phyloP scores from a whole-genome alignment of 1,140 invertebrate genomes.

The Drosophila tani region DNA sequence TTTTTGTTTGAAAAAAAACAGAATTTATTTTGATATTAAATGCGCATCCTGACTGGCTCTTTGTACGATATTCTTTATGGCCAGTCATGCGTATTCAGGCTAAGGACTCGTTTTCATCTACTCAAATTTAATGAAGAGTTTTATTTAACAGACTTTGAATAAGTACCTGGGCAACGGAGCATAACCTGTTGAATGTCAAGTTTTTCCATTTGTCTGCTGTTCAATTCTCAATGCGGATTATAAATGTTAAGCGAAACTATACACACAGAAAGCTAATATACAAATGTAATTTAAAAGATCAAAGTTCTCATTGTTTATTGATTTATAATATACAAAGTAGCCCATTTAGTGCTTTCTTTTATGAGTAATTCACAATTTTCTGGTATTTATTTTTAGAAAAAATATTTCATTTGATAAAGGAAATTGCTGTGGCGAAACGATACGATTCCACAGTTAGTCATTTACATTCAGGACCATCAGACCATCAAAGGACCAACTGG shows the following conservation, averaged over 20 bases:
- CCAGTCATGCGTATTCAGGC: neutral
- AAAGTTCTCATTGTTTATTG: too few relatives aligned
- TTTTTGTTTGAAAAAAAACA: neutral
- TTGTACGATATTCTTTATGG: neutral
- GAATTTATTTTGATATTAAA: neutral
- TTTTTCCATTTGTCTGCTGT: neutral
- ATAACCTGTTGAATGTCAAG: slow-evolving; percentile 23
- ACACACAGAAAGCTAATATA: neutral
- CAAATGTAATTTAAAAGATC: neutral
- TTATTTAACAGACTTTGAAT: slow-evolving; percentile 1
- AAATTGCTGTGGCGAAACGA: slow-evolving; percentile 4
- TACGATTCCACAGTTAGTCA: slow-evolving; percentile 1
- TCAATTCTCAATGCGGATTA: neutral
- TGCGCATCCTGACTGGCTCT: neutral
- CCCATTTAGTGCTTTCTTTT: neutral
- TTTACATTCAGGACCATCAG: slow-evolving; percentile 26
- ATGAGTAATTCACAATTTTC: neutral
- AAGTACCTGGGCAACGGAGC: slow-evolving; percentile 1
- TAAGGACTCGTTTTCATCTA: neutral
- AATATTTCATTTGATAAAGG: neutral
- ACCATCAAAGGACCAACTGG: slow-evolving; percentile 24
- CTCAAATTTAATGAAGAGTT: slow-evolving; percentile 1
- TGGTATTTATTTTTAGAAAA: neutral
- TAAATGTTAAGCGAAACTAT: neutral
- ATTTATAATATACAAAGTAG: neutral